Percentiles rank a stretch among this genome's conserved stretches.
These are phyloP conservation scores for Nezara viridula DNA, from an alignment of 2,888 invertebrate species.

Conservation along the genomic window DNA sequence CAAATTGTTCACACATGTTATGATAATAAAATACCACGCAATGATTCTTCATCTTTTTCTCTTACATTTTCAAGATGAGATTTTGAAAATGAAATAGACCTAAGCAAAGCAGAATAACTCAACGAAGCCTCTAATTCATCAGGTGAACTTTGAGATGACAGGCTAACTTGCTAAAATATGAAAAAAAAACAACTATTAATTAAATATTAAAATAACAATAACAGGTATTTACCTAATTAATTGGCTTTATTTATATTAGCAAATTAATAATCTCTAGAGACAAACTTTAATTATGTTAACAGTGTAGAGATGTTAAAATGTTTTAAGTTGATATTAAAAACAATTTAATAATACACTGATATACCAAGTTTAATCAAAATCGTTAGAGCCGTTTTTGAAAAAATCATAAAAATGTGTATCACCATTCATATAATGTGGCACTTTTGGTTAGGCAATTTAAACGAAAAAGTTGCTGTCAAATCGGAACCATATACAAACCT, in stretches of 20 bases:
- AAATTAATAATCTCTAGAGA: too few relatives aligned
- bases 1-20: neutral
- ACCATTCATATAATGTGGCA: too few relatives aligned
- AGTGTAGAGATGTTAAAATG: too few relatives aligned
- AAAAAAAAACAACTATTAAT: conserved; percentile 15
- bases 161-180: conserved; percentile 57
- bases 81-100: conserved; percentile 74
- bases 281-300: too few relatives aligned
- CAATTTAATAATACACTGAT: too few relatives aligned
- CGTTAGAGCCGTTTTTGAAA: too few relatives aligned
- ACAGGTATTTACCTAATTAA: neutral
- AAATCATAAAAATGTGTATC: too few relatives aligned
- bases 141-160: conserved; percentile 67
- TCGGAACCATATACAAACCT: too few relatives aligned
- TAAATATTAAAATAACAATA: neutral
- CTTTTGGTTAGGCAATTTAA: too few relatives aligned
- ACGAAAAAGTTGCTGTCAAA: too few relatives aligned
- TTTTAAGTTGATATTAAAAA: too few relatives aligned
- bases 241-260: neutral
- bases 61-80: conserved; percentile 71
- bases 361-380: too few relatives aligned
- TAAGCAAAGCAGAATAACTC: conserved; percentile 77
- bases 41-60: conserved; percentile 56
- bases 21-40: conserved; percentile 37
- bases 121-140: conserved; percentile 77